These are phyloP conservation scores for Myopa tessellatipennis DNA, from an alignment of 2,888 invertebrate species.

Conservation along the genomic window DNA sequence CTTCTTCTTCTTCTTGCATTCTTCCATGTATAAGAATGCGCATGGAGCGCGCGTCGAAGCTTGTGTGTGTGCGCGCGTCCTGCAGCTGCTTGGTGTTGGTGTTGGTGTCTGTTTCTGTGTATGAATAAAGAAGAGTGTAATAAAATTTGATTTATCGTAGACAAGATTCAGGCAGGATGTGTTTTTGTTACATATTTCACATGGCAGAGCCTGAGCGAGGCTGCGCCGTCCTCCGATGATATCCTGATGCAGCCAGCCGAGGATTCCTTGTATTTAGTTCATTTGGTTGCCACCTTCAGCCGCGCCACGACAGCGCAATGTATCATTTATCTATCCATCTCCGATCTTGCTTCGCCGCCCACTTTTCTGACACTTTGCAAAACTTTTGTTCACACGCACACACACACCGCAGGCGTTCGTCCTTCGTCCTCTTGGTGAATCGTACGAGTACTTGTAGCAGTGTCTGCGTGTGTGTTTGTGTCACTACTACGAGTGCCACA, in stretches of 20 bases:
- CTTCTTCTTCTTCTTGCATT: neutral
- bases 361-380: slow-evolving; percentile 61
- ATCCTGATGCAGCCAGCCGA: slow-evolving; percentile 40
- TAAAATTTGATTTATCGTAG: slow-evolving; percentile 69
- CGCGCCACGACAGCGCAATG: slow-evolving; percentile 29
- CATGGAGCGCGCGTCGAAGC: neutral
- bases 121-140: slow-evolving; percentile 69
- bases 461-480: slow-evolving; percentile 7
- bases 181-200: slow-evolving; percentile 52
- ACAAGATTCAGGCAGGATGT: slow-evolving; percentile 68
- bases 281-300: slow-evolving; percentile 29
- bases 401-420: slow-evolving; percentile 55
- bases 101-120: slow-evolving; percentile 13
- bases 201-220: slow-evolving; percentile 45
- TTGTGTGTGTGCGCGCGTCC: slow-evolving; percentile 1
- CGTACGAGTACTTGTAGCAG: neutral
- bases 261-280: slow-evolving; percentile 30
- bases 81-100: slow-evolving; percentile 1
- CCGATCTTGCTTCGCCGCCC: slow-evolving; percentile 42
- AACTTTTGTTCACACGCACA: slow-evolving; percentile 56
- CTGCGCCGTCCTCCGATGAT: slow-evolving; percentile 31
- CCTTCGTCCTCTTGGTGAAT: neutral
- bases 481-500: neutral
- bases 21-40: slow-evolving; percentile 7
- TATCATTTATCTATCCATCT: slow-evolving; percentile 38